Percentiles rank a stretch among this genome's conserved stretches.
phyloP scores from a whole-genome alignment of 1,140 invertebrate species.

The Pseudoatta argentina region DNA sequence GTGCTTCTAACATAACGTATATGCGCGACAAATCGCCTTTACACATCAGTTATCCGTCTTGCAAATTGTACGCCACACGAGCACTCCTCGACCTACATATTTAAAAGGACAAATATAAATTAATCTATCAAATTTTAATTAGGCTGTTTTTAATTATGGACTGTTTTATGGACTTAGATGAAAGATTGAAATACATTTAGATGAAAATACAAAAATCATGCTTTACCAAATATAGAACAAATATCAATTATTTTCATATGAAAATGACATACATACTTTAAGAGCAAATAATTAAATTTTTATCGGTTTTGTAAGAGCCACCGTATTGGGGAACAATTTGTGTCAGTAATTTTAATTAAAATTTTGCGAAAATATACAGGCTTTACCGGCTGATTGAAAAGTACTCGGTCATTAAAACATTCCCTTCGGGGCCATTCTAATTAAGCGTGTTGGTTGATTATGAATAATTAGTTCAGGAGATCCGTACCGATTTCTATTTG shows the following conservation, averaged over 20 bases:
- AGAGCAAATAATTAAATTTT: conserved; percentile 18
- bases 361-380: conserved; percentile 15
- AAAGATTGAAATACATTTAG: neutral
- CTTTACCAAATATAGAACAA: neutral
- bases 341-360: conserved; percentile 40
- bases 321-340: neutral
- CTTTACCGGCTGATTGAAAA: conserved; percentile 23
- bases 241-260: conserved; percentile 6
- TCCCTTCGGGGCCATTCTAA: conserved; percentile 5
- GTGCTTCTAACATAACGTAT: neutral
- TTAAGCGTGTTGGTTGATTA: conserved; percentile 33
- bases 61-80: neutral
- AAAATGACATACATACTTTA: conserved; percentile 17
- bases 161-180: neutral
- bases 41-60: conserved; percentile 17
- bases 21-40: conserved; percentile 13
- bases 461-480: neutral
- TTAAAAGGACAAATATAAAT: conserved; percentile 26
- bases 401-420: conserved; percentile 10
- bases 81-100: conserved; percentile 2
- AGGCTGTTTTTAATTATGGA: neutral
- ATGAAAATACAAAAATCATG: neutral
- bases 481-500: neutral
- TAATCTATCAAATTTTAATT: conserved; percentile 14
- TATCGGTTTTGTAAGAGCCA: neutral